Base-by-base conservation (phyloP, 2,113 vertebrate species). In the Tragulus kanchil region DNA sequence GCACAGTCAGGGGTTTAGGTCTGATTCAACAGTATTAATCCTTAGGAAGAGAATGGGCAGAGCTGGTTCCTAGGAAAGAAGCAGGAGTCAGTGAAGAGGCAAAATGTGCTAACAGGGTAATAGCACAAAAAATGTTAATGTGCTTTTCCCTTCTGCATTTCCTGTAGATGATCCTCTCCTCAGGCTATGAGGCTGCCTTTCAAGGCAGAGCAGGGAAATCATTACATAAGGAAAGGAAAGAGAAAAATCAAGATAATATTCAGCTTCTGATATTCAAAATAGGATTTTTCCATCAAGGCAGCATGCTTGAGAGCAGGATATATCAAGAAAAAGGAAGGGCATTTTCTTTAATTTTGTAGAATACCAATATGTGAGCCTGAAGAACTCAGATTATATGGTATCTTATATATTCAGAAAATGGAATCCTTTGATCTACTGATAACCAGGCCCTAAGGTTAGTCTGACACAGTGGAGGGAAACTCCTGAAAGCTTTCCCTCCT, bases 291-390 rank as follows among this genome's bases (percentile, higher is more conserved):
- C 56, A 83, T 65, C 36, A 92, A 88, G 69, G 61, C 67, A 78
- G 69, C 50, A 45, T 50, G 28, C 45, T 89, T 65, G 61, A 96
- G 71, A 89, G 65, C 48, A 77, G n/a, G n/a, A 25, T 69, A 61
- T 59, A n/a, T 89, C 59, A 71, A 96, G 61, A 95, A 95, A 96
- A 56, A 81, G 11, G 89, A 13, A 85, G 23, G 88, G 26, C 21
- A 52, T 69, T 75, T 58, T 92, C 67, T 81, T 26, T 90, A 84
- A 96, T 73, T 84, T 45, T 90, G 2, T 48, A 67, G 26, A 82
- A 50, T 85, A 77, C 78, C 65, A 56, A 56, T 95, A 95, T 85
- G 58, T 71, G 86, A 91, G 31, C 81, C 54, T 77, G 14, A n/a
- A 58, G 79, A 83, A 81, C 8, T 65, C 67, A 90, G 59, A 89